Evolutionary conservation across 2,888 invertebrate genomes (phyloP), one percentile per base, ranked within the genome.

Genomic region (Platynereis dumerilii): DNA sequence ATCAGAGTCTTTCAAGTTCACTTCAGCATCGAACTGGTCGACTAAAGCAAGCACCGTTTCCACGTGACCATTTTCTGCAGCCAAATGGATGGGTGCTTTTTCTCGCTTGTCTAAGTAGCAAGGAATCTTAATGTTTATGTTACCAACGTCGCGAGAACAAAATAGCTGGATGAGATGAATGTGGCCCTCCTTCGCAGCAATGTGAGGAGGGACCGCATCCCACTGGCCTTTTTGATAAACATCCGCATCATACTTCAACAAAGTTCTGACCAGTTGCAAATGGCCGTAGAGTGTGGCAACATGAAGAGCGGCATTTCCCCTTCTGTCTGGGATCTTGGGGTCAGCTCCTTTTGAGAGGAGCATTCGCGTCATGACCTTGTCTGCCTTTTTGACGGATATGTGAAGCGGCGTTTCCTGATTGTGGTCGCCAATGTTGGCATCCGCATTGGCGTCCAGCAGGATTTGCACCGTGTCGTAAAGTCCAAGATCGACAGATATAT

Each of bases 141-240:
- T 67, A 10, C 67, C 69, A 1, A 65, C 48, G 58, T 74, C 70
- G 12, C 60, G 44, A 12, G 69, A 60, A 42, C 71, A 72, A 62
- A 70, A 72, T 1, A 72, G 64, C 65, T 74, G 73, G 2, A 74
- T 63, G n/a, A 74, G 68, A 59, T 74, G 73, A 12, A 72, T 71
- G 52, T 74, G 74, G 7, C 73, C 74, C 54, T 74, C 74, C 48
- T 66, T 71, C 20, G 74, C 73, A n/a, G 74, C 74, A 22, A 74
- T 74, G 64, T 74, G 72, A 0, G 71, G 66, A 3, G 74, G 67
- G 17, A 74, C 71, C 3, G 68, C 67, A 2, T 69, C 71, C 27
- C 54, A 58, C 57, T 66, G 59, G n/a, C 72, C 72, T 58, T 71
- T 69, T 60, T 74, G 74, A 60, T 72, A 69, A 12, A 73, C 60